A percentile compares a stretch with the other conserved stretches of the same genome.
Conservation (phyloP, 1,140 invertebrate genomes). For the Drosophila asahinai region DNA sequence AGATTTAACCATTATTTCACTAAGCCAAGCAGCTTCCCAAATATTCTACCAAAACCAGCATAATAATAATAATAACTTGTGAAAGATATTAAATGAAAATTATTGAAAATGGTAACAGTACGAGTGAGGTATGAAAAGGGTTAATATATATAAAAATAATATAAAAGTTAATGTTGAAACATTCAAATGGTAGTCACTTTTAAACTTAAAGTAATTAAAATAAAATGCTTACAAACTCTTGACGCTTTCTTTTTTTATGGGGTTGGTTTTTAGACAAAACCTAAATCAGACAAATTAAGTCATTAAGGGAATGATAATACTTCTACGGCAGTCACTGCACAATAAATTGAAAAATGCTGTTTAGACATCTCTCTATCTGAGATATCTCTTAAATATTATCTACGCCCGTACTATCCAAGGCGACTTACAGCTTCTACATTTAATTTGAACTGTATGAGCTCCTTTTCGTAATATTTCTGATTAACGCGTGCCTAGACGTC, state of each 20-base stretch:
- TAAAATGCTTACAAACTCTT: constrained; percentile 64
- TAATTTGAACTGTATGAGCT: constrained; percentile 82
- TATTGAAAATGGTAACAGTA: neutral
- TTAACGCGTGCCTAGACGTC: constrained; percentile 83
- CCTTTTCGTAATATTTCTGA: constrained; percentile 84
- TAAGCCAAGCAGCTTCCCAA: constrained; percentile 82
- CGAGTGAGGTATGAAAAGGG: constrained; percentile 12
- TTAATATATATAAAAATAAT: constrained; percentile 34
- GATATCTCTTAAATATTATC: constrained; percentile 8
- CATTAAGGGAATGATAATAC: constrained; percentile 49
- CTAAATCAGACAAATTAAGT: constrained; percentile 71
- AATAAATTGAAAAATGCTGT: constrained; percentile 68
- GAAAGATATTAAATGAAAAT: constrained; percentile 35
- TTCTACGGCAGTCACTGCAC: constrained; percentile 75
- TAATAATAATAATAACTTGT: constrained; percentile 3
- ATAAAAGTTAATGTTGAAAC: constrained; percentile 13
- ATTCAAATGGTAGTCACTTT: constrained; percentile 31
- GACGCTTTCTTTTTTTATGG: constrained; percentile 33
- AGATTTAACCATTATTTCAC: constrained; percentile 9
- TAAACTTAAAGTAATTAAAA: constrained; percentile 29
- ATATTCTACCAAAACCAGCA: constrained; percentile 84
- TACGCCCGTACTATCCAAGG: constrained; percentile 32
- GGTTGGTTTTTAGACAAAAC: constrained; percentile 70
- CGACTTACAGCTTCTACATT: constrained; percentile 84
- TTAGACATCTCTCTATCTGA: constrained; percentile 40